phyloP scores from a whole-genome alignment of 2,888 invertebrate genomes.

The Podotricha telesiphe region DNA sequence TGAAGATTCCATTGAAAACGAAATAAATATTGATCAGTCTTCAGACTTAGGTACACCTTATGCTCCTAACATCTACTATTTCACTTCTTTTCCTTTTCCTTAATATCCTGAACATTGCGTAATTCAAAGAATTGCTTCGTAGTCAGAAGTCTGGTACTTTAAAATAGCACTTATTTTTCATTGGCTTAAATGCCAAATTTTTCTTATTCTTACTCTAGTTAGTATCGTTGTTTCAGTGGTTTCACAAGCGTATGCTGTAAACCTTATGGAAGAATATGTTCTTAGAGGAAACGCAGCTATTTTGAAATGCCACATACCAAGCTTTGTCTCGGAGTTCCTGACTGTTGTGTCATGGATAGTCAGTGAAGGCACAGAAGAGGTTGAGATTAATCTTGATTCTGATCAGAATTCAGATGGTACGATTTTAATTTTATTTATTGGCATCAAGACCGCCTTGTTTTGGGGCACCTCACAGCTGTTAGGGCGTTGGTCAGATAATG shows the following conservation, averaged over 20 bases:
- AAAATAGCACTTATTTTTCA: constrained; percentile 9
- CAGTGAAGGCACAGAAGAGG: constrained; percentile 85
- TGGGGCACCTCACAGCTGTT: constrained; percentile 42
- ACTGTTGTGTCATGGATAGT: constrained; percentile 93
- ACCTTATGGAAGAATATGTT: constrained; percentile 96
- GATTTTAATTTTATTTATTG: constrained; percentile 44
- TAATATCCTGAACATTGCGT: neutral
- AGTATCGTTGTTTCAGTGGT: constrained; percentile 89
- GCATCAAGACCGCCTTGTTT: constrained; percentile 1
- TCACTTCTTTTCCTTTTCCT: constrained; percentile 30
- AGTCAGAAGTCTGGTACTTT: neutral
- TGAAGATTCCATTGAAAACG: constrained; percentile 83
- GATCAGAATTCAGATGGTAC: constrained; percentile 68
- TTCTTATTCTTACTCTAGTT: constrained; percentile 43
- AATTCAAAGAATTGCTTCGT: neutral
- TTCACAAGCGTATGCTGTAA: constrained; percentile 93
- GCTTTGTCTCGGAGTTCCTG: constrained; percentile 96
- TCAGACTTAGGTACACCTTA: constrained; percentile 65
- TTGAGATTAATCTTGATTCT: constrained; percentile 76
- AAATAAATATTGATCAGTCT: constrained; percentile 67
- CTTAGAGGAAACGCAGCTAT: constrained; percentile 95
- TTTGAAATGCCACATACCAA: constrained; percentile 96
- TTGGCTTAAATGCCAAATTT: constrained; percentile 42
- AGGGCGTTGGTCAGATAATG: constrained; percentile 60
- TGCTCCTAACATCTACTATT: constrained; percentile 1